Evolutionary conservation across 2,113 vertebrate genomes (phyloP).

Genomic region (Terrapene triunguis): DNA sequence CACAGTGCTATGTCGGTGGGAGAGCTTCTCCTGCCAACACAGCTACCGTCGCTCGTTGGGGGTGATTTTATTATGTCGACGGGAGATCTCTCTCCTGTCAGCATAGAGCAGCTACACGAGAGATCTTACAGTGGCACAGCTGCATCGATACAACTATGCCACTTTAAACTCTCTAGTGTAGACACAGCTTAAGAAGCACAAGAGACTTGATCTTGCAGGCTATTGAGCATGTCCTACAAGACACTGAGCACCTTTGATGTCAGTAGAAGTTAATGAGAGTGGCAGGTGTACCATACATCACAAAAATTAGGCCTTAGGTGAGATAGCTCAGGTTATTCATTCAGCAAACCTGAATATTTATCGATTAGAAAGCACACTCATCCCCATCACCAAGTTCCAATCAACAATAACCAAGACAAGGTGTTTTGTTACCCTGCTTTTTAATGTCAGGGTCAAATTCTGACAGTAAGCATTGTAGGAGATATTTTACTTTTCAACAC

Average conservation of each 20-base stretch:
- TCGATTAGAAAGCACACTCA: background rate
- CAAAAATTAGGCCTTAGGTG: background rate
- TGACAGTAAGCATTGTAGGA: background rate
- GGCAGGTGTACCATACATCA: background rate
- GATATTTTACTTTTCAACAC: background rate
- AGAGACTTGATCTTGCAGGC: background rate
- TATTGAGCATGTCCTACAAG: background rate
- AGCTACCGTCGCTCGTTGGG: no score
- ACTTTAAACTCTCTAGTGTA: no score
- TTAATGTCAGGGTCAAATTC: background rate
- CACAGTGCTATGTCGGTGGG: no score
- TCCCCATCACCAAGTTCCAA: background rate
- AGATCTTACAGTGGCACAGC: no score
- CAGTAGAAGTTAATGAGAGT: background rate
- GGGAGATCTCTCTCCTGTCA: no score
- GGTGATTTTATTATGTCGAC: no score
- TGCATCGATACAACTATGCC: no score
- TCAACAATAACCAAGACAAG: no score
- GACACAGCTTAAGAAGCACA: background rate
- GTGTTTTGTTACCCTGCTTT: background rate
- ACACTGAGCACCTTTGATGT: background rate
- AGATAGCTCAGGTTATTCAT: slow-evolving; percentile 39
- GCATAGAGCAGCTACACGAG: no score
- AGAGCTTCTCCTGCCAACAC: no score
- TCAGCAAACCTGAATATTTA: background rate